Evolutionary conservation across 1,140 invertebrate genomes (phyloP).

Genomic region (Tigriopus japonicus): DNA sequence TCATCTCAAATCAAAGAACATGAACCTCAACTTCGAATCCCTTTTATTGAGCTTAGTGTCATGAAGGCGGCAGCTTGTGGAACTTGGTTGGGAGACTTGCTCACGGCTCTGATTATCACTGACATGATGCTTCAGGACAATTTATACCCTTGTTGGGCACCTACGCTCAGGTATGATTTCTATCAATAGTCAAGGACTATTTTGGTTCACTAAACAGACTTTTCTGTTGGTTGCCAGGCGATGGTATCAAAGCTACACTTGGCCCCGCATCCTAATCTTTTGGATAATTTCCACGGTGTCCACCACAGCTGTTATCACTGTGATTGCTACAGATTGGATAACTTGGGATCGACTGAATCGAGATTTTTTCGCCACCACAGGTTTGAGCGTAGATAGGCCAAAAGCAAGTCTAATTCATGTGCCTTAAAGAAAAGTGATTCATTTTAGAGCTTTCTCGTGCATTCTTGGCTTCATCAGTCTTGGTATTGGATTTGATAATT

Average conservation of each 20-base stretch:
- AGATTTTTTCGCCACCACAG: slow-evolving; percentile 32
- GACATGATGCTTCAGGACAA: slow-evolving; percentile 40
- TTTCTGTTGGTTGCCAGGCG: neutral
- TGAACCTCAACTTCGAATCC: neutral
- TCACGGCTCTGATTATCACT: slow-evolving; percentile 35
- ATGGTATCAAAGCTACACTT: slow-evolving; percentile 28
- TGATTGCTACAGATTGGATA: slow-evolving; percentile 34
- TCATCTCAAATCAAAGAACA: neutral
- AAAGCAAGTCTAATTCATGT: neutral
- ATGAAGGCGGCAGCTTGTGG: slow-evolving; percentile 37
- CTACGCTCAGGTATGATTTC: slow-evolving; percentile 20
- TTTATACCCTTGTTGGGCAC: slow-evolving; percentile 33
- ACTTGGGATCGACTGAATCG: slow-evolving; percentile 34
- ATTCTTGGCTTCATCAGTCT: slow-evolving; percentile 35
- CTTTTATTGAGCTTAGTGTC: slow-evolving; percentile 24
- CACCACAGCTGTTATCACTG: slow-evolving; percentile 30
- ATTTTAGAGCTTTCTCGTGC: slow-evolving; percentile 30
- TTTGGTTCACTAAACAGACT: neutral
- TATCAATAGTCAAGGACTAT: neutral
- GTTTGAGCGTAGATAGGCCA: slow-evolving; percentile 16
- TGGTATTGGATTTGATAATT: slow-evolving; percentile 36
- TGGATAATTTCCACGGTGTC: slow-evolving; percentile 30
- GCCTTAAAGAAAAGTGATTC: neutral
- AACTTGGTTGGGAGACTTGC: slow-evolving; percentile 37
- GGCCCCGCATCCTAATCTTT: slow-evolving; percentile 32